Evolutionary conservation across 2,888 invertebrate species (phyloP).

Genomic region (Rhodophaea formosa): DNA sequence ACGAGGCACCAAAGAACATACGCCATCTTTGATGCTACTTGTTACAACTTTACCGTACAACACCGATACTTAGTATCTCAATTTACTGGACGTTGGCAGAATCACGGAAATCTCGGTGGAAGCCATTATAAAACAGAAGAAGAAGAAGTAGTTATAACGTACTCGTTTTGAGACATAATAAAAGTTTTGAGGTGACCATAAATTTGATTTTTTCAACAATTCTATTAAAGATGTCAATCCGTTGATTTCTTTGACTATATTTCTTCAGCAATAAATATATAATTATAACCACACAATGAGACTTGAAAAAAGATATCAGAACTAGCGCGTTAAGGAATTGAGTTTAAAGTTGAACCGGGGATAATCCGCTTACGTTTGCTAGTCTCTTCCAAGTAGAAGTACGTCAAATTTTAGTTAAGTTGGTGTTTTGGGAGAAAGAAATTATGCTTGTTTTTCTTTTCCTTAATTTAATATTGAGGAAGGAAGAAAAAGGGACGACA

Average conservation of each 20-base stretch:
- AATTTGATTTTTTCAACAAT: no score
- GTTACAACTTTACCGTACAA: no score
- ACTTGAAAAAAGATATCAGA: conserved; percentile 3
- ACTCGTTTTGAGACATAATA: no score
- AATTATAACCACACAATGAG: background rate
- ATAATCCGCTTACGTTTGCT: conserved; percentile 16
- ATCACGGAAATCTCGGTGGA: no score
- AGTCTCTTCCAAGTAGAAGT: conserved; percentile 23
- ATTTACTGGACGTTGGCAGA: no score
- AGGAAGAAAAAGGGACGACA: conserved; percentile 19
- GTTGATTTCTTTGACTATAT: background rate
- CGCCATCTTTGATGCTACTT: no score
- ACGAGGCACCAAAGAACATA: no score
- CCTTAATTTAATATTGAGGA: background rate
- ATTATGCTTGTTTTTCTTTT: background rate
- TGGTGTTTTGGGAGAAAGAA: conserved; percentile 6
- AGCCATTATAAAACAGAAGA: no score
- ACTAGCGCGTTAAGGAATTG: conserved; percentile 24
- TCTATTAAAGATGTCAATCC: no score
- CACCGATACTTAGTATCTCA: no score
- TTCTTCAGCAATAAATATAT: conserved; percentile 4
- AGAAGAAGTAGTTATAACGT: no score
- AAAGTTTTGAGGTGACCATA: no score
- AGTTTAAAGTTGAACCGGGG: conserved; percentile 18
- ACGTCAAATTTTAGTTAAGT: conserved; percentile 19